phyloP scores from a whole-genome alignment of 2,113 vertebrate genomes.

The Peromyscus polionotus region DNA sequence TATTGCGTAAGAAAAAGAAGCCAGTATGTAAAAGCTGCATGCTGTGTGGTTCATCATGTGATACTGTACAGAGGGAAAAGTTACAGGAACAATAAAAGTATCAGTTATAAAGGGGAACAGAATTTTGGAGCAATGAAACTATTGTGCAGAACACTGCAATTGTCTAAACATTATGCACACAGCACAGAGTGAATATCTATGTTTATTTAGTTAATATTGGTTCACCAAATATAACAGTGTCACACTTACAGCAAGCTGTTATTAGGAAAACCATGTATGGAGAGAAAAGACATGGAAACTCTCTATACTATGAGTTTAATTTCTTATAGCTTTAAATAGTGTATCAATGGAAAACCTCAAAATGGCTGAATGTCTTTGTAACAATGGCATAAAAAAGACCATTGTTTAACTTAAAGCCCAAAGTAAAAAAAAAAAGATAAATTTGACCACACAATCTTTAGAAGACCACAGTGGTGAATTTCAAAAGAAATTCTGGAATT shows the following conservation, averaged over 20 bases:
- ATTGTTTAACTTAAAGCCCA: background rate
- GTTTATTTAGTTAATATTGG: background rate
- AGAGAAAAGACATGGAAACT: background rate
- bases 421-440: slow-evolving; percentile 53
- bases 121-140: slow-evolving; percentile 25
- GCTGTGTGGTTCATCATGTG: background rate
- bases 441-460: slow-evolving; percentile 29
- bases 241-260: slow-evolving; percentile 6
- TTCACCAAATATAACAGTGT: background rate
- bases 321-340: background rate
- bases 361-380: background rate
- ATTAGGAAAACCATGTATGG: background rate
- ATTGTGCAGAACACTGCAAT: background rate
- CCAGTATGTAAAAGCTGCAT: background rate
- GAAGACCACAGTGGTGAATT: background rate
- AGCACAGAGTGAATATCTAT: background rate
- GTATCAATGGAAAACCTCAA: background rate
- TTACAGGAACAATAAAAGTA: background rate
- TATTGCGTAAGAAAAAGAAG: background rate
- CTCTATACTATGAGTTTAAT: background rate
- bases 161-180: background rate
- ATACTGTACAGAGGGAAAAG: background rate
- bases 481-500: slow-evolving; percentile 10
- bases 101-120: background rate
- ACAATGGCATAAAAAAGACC: background rate